Evolutionary conservation across 2,797 vertebrate species (phyloP).

Genomic region (Diplodus puntazzo): DNA sequence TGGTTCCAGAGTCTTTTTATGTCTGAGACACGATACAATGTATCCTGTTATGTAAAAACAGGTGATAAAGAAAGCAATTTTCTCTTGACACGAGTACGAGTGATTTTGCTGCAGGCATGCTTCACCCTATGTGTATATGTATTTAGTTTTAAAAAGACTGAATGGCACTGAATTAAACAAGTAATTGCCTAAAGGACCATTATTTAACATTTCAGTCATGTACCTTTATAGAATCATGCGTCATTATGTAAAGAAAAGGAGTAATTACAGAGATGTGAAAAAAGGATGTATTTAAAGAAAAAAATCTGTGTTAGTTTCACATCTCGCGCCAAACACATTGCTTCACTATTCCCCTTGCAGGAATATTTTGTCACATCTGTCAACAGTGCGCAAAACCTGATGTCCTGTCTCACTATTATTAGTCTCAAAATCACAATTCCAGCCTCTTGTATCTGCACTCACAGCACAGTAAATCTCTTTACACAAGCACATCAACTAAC

Average conservation of each 20-base stretch:
- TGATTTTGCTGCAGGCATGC: background rate
- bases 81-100: background rate
- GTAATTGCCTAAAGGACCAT: background rate
- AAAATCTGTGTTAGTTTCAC: background rate
- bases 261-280: background rate
- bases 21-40: background rate
- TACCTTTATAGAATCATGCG: background rate
- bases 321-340: background rate
- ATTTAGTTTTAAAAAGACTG: background rate
- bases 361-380: constrained; percentile 25
- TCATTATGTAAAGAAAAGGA: background rate
- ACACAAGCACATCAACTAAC: background rate
- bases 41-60: too few relatives aligned
- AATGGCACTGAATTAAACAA: background rate
- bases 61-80: background rate
- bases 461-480: background rate
- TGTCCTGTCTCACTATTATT: constrained; percentile 19
- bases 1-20: too few relatives aligned
- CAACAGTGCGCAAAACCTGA: background rate
- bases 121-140: background rate
- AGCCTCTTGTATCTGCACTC: constrained; percentile 1
- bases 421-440: constrained; percentile 3
- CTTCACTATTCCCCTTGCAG: background rate
- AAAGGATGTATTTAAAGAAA: background rate
- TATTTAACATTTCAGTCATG: background rate